These are phyloP conservation scores for Suillia variegata DNA, from an alignment of 2,888 invertebrate genomes.

Conservation along the genomic window DNA sequence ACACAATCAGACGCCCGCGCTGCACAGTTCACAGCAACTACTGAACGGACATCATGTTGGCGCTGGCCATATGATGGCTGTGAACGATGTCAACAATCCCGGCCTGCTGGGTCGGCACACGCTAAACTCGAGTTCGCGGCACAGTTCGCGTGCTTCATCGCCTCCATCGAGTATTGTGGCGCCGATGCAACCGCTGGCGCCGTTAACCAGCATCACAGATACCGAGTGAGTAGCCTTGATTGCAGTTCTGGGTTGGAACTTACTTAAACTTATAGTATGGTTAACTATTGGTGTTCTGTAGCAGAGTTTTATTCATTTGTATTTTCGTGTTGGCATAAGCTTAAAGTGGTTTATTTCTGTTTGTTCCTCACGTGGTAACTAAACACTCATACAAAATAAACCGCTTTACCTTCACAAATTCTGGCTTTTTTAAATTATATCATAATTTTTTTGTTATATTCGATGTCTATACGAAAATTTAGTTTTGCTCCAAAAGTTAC, in stretches of 20 bases:
- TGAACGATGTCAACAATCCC: conserved; percentile 66
- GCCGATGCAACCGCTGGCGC: conserved; percentile 66
- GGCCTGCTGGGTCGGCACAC: conserved; percentile 55
- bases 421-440: conserved; percentile 9
- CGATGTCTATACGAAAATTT: neutral
- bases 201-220: conserved; percentile 69
- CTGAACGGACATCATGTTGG: conserved; percentile 31
- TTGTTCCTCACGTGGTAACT: neutral
- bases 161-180: conserved; percentile 64
- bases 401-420: conserved; percentile 15
- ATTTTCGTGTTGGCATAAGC: neutral
- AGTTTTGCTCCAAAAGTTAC: too few species aligned
- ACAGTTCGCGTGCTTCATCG: conserved; percentile 57
- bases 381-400: neutral
- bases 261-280: neutral
- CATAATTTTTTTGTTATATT: neutral
- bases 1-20: conserved; percentile 40
- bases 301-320: neutral
- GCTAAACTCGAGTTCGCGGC: conserved; percentile 49
- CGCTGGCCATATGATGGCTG: conserved; percentile 32
- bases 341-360: neutral
- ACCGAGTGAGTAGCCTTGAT: conserved; percentile 66
- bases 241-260: neutral
- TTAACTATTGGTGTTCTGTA: conserved; percentile 21
- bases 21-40: conserved; percentile 47